A percentile compares a stretch with the other conserved stretches of the same genome.
Conservation (phyloP, 92 coral and sea anemone genomes). For the Phenganax stokvisi region DNA sequence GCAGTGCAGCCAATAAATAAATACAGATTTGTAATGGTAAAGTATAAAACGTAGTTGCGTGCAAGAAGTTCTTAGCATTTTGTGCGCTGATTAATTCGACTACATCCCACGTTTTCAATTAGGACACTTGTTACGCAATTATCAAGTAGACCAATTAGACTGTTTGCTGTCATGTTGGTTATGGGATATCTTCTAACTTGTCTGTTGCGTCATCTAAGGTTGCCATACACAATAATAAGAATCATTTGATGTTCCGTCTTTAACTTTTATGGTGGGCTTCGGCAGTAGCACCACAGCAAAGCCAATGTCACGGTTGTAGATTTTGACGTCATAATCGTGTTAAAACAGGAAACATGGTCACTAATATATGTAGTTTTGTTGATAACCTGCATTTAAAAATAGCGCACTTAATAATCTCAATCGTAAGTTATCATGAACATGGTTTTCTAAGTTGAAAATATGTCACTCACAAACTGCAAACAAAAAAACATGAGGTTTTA, state of each 20-base stretch:
- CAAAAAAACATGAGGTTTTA: background rate
- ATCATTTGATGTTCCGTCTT: background rate
- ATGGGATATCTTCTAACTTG: too few relatives aligned
- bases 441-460: background rate
- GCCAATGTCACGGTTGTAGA: constrained; percentile 1
- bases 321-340: constrained; percentile 33
- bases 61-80: background rate
- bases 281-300: background rate
- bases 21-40: background rate
- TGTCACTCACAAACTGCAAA: background rate
- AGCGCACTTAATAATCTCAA: background rate
- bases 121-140: background rate
- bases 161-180: too few relatives aligned
- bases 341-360: constrained; percentile 33
- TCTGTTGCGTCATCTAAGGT: too few relatives aligned
- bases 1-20: too few relatives aligned
- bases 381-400: constrained; percentile 9
- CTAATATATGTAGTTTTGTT: constrained; percentile 9
- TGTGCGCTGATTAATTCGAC: background rate
- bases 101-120: background rate
- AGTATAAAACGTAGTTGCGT: background rate
- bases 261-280: background rate
- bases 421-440: too few relatives aligned
- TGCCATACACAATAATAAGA: too few relatives aligned
- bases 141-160: too few relatives aligned